Conservation (phyloP, 2,113 vertebrate genomes). For the Zosterops borbonicus region DNA sequence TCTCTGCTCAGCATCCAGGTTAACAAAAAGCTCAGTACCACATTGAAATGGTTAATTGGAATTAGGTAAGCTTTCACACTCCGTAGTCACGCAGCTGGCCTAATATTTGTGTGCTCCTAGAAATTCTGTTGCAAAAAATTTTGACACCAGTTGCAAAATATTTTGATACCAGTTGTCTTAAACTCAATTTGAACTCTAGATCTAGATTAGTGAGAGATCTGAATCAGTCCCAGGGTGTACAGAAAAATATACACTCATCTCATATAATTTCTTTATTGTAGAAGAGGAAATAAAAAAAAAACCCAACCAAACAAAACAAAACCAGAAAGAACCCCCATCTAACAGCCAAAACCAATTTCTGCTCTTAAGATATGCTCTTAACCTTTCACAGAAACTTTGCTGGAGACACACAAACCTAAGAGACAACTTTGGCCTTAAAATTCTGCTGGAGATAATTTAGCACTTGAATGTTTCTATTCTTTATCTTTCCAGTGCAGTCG, state of each 20-base stretch:
- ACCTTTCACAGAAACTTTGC: neutral
- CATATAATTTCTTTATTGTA: neutral
- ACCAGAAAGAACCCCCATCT: rapidly evolving
- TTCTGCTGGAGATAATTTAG: neutral
- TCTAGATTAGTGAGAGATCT: neutral
- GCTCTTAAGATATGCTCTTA: neutral
- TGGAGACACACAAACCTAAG: neutral
- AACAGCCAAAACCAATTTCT: neutral
- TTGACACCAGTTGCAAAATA: neutral
- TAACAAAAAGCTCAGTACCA: neutral
- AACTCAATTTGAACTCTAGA: neutral
- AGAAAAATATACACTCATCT: neutral
- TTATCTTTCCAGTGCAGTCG: neutral
- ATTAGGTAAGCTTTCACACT: neutral
- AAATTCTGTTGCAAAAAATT: neutral
- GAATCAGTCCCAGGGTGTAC: neutral
- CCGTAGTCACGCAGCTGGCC: neutral
- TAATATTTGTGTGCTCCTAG: neutral
- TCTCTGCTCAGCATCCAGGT: neutral
- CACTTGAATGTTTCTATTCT: neutral
- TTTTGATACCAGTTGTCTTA: neutral
- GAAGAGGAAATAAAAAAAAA: neutral
- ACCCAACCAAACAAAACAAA: neutral
- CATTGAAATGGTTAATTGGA: neutral
- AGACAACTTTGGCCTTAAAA: neutral